A percentile compares a stretch with the other conserved stretches of the same genome.
Evolutionary conservation across 1,140 invertebrate genomes (phyloP).

Genomic region (Aradophagus sp.): DNA sequence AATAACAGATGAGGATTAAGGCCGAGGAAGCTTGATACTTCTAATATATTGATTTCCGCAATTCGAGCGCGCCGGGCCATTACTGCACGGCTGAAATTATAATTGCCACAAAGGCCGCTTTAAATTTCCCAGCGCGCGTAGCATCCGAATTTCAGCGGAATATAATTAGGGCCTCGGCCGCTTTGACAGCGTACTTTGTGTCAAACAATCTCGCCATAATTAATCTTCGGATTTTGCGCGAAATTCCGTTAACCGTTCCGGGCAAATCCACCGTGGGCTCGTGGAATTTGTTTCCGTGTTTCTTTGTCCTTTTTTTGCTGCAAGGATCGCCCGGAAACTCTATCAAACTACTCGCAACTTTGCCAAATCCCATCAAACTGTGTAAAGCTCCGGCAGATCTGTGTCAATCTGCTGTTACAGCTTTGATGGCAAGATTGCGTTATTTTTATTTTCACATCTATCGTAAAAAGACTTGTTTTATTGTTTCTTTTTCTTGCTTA

Average conservation of each 20-base stretch:
- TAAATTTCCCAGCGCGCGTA: background rate
- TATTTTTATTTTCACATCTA: no score
- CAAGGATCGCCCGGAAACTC: no score
- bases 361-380: no score
- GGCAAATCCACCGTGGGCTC: background rate
- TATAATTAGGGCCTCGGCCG: slow-evolving; percentile 1
- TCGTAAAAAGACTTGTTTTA: no score
- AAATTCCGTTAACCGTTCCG: slow-evolving; percentile 8
- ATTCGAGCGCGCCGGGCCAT: slow-evolving; percentile 7
- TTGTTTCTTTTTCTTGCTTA: no score
- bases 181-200: slow-evolving; percentile 3
- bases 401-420: no score
- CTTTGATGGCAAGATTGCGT: no score
- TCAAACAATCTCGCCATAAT: slow-evolving; percentile 16
- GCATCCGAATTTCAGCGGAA: slow-evolving; percentile 2
- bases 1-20: slow-evolving; percentile 43
- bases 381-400: no score
- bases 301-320: background rate
- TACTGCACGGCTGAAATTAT: slow-evolving; percentile 6
- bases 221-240: slow-evolving; percentile 16
- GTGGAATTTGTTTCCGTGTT: slow-evolving; percentile 3
- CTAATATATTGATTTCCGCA: slow-evolving; percentile 42
- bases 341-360: no score
- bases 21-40: slow-evolving; percentile 34
- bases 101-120: slow-evolving; percentile 3